Percentiles rank a stretch among this genome's conserved stretches.
Evolutionary conservation across 2,888 invertebrate species (phyloP).

Genomic region (Julus scanicus): DNA sequence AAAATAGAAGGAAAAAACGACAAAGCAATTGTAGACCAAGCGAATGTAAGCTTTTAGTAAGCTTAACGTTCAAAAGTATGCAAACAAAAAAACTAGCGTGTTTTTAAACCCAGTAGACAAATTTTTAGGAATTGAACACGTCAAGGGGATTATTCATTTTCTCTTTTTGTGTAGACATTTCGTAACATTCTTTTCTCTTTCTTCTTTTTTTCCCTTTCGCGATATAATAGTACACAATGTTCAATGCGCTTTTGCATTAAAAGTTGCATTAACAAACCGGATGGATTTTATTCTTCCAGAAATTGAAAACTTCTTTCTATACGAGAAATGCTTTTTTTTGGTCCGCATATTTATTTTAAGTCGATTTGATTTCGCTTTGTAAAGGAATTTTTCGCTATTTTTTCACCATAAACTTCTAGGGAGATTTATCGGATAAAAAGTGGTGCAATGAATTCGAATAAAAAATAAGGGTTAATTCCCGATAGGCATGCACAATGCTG

Average conservation of each 20-base stretch:
- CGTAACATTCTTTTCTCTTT: not conserved
- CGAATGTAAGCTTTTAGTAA: conserved; percentile 12
- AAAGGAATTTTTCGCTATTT: conserved; percentile 20
- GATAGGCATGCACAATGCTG: not conserved
- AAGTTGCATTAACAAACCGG: conserved; percentile 38
- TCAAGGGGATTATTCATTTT: conserved; percentile 35
- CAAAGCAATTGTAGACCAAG: not conserved
- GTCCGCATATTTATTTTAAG: not conserved
- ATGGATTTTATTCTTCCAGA: conserved; percentile 18
- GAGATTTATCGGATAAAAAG: conserved; percentile 32
- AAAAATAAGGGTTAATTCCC: conserved; percentile 13
- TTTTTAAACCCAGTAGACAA: conserved; percentile 7
- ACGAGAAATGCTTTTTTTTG: not conserved
- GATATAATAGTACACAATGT: not conserved
- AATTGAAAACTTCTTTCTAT: conserved; percentile 39
- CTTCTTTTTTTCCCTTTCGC: not conserved
- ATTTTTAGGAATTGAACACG: conserved; percentile 27
- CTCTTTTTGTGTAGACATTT: conserved; percentile 8
- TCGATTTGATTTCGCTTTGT: conserved; percentile 35
- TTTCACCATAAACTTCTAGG: not conserved
- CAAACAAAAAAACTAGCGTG: not conserved
- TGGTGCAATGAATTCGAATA: conserved; percentile 7
- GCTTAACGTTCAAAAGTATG: conserved; percentile 4
- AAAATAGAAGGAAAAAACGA: not conserved
- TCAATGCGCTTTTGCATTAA: conserved; percentile 11